Conservation (phyloP, 2,113 vertebrate species). For the Vimba vimba region DNA sequence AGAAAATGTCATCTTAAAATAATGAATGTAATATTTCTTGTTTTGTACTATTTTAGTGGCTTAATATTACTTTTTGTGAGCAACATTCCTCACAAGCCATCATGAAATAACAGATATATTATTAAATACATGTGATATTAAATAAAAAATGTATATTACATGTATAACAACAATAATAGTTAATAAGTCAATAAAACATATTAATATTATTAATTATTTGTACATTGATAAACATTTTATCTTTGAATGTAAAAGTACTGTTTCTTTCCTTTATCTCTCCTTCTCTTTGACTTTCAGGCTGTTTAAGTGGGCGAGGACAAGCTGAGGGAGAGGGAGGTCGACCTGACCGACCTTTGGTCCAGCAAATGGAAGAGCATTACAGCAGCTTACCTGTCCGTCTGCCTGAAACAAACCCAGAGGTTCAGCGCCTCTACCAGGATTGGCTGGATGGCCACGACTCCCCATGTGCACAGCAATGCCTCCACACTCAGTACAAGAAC, state of each 20-base stretch:
- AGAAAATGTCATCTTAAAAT: too few relatives aligned
- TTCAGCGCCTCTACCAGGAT: slow-evolving; percentile 87
- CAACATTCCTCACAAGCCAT: not conserved
- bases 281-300: slow-evolving; percentile 74
- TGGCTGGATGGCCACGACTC: slow-evolving; percentile 91
- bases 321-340: slow-evolving; percentile 75
- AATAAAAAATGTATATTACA: not conserved
- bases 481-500: slow-evolving; percentile 81
- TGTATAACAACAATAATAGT: not conserved
- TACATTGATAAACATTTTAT: not conserved
- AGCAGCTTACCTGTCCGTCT: slow-evolving; percentile 80
- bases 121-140: not conserved
- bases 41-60: not conserved
- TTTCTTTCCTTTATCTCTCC: not conserved
- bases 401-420: slow-evolving; percentile 76
- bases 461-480: slow-evolving; percentile 70
- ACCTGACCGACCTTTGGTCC: slow-evolving; percentile 81
- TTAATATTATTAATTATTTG: not conserved
- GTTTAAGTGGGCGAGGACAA: slow-evolving; percentile 88
- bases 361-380: slow-evolving; percentile 90
- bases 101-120: not conserved
- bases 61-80: not conserved
- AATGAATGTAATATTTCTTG: not conserved
- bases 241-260: not conserved
- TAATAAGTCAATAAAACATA: not conserved